phyloP scores from a whole-genome alignment of 2,888 invertebrate species.

The Pandemis corylana region DNA sequence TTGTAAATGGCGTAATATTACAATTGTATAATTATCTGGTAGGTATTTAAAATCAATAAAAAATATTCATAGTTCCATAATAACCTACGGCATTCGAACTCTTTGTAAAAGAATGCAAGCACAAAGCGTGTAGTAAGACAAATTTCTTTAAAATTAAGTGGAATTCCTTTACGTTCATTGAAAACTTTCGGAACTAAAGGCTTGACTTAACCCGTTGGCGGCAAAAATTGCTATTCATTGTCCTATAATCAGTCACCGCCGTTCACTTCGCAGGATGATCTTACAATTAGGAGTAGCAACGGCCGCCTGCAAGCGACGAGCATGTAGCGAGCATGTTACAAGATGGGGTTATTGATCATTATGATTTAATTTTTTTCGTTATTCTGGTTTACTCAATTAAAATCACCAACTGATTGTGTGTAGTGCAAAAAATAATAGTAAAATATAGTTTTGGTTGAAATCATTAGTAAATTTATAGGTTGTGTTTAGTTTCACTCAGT shows the following conservation, averaged over 20 bases:
- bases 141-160: constrained; percentile 43
- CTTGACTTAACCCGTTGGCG: constrained; percentile 39
- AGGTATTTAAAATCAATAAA: too few species aligned
- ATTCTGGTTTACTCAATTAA: too few species aligned
- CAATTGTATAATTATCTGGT: too few species aligned
- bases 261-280: constrained; percentile 69
- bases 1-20: too few species aligned
- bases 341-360: too few species aligned
- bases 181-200: constrained; percentile 33
- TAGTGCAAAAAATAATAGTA: too few species aligned
- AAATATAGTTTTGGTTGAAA: too few species aligned
- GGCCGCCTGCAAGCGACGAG: constrained; percentile 1
- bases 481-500: too few species aligned
- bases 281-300: constrained; percentile 72
- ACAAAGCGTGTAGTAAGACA: constrained; percentile 39
- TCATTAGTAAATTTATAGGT: too few species aligned
- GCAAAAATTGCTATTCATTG: constrained; percentile 71
- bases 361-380: too few species aligned
- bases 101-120: constrained; percentile 22
- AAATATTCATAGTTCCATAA: too few species aligned
- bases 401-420: too few species aligned
- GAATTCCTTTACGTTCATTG: constrained; percentile 42
- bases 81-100: background rate
- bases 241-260: constrained; percentile 74
- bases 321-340: constrained; percentile 8